Conservation (phyloP, 2,888 invertebrate genomes). For the Thyatira batis region DNA sequence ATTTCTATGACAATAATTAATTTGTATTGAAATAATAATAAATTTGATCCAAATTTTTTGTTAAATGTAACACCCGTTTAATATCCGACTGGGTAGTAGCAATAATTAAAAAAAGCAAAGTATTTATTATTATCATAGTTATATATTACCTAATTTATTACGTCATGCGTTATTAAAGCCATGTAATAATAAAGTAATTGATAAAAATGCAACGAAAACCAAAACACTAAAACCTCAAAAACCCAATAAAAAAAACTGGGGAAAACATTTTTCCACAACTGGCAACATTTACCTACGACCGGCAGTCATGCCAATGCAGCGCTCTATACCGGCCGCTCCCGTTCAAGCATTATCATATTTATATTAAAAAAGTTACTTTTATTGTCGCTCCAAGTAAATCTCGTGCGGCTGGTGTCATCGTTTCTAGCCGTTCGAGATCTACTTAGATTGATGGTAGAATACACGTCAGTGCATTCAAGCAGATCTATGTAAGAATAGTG, state of each 20-base stretch:
- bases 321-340: constrained; percentile 15
- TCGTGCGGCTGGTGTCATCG: constrained; percentile 67
- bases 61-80: too few relatives aligned
- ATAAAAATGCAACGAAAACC: background rate
- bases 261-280: constrained; percentile 4
- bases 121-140: too few relatives aligned
- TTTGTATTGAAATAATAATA: too few relatives aligned
- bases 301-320: constrained; percentile 36
- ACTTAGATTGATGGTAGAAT: constrained; percentile 51
- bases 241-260: too few relatives aligned
- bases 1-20: background rate
- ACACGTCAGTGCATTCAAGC: background rate
- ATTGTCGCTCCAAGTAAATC: constrained; percentile 71
- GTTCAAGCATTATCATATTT: constrained; percentile 1
- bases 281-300: constrained; percentile 26
- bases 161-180: too few relatives aligned
- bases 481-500: background rate
- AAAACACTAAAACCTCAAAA: too few relatives aligned
- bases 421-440: constrained; percentile 65
- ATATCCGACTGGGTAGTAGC: too few relatives aligned
- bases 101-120: too few relatives aligned
- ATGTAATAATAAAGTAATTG: too few relatives aligned
- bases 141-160: too few relatives aligned
- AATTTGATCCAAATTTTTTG: too few relatives aligned
- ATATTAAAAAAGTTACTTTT: constrained; percentile 11